Conservation (phyloP, 1,140 invertebrate species). For the Coelopa frigida region DNA sequence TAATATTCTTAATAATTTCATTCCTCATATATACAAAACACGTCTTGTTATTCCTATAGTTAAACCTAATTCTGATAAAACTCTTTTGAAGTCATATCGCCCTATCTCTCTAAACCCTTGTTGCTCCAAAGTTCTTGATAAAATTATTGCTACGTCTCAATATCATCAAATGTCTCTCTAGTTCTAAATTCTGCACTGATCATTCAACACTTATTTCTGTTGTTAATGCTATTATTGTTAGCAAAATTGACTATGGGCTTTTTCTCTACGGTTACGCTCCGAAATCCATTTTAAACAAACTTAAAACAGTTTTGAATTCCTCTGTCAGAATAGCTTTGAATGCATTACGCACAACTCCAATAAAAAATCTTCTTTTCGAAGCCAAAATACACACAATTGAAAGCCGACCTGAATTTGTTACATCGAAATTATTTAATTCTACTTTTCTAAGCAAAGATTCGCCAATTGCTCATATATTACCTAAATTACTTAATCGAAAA, state of each 20-base stretch:
- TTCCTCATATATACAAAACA: constrained; percentile 5
- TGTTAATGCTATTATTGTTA: background rate
- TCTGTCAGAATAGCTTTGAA: background rate
- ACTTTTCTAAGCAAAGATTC: background rate
- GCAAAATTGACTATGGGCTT: constrained; percentile 5
- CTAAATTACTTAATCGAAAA: background rate
- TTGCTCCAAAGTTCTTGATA: constrained; percentile 5
- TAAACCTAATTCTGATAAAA: constrained; percentile 8
- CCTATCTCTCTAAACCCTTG: constrained; percentile 9
- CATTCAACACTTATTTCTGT: background rate
- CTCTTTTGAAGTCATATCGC: background rate
- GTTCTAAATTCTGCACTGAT: background rate
- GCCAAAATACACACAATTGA: background rate
- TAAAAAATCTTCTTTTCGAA: constrained; percentile 7
- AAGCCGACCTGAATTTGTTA: background rate
- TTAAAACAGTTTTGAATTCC: constrained; percentile 1
- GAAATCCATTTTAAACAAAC: too few species aligned
- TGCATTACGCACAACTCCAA: constrained; percentile 6
- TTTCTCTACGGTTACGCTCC: background rate
- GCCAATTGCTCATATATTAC: background rate
- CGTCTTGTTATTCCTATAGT: background rate
- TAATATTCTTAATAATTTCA: too few species aligned
- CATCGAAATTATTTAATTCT: background rate
- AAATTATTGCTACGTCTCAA: constrained; percentile 6
- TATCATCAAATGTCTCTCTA: constrained; percentile 1